Evolutionary conservation across 2,113 vertebrate genomes (phyloP).

Genomic region (Picathartes gymnocephalus): DNA sequence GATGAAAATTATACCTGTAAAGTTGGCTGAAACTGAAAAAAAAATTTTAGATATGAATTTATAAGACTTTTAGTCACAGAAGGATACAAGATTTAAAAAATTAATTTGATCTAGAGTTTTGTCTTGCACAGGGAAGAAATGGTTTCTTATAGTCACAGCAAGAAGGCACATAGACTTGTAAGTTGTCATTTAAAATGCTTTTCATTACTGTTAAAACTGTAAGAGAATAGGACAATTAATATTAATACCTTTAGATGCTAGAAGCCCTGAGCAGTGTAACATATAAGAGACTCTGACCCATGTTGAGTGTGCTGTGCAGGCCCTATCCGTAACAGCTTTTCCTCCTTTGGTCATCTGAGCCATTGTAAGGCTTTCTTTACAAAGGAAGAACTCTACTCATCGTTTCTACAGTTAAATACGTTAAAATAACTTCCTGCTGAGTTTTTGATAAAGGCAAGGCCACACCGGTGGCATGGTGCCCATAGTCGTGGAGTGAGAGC

Average conservation of each 20-base stretch:
- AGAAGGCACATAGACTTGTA: neutral
- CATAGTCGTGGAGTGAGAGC: fast-evolving
- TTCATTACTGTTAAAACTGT: neutral
- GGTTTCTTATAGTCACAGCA: neutral
- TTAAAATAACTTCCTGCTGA: neutral
- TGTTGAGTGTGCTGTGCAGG: too few relatives aligned
- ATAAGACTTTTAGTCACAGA: neutral
- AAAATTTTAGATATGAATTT: neutral
- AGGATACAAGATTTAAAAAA: neutral
- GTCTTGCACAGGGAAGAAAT: neutral
- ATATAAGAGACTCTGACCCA: neutral
- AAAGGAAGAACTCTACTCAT: neutral
- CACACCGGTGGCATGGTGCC: fast-evolving
- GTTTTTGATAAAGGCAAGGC: neutral
- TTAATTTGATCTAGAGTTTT: neutral
- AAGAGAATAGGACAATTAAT: neutral
- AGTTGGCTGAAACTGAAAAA: neutral
- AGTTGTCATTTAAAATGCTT: neutral
- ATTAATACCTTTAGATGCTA: neutral
- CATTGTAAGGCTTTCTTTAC: neutral
- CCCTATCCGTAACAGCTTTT: neutral
- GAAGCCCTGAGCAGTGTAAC: neutral
- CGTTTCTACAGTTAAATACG: neutral
- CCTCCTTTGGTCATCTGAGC: neutral
- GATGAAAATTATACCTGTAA: neutral